Conservation (phyloP, 2,797 vertebrate genomes). For the Parauchenoglanis punctatus region DNA sequence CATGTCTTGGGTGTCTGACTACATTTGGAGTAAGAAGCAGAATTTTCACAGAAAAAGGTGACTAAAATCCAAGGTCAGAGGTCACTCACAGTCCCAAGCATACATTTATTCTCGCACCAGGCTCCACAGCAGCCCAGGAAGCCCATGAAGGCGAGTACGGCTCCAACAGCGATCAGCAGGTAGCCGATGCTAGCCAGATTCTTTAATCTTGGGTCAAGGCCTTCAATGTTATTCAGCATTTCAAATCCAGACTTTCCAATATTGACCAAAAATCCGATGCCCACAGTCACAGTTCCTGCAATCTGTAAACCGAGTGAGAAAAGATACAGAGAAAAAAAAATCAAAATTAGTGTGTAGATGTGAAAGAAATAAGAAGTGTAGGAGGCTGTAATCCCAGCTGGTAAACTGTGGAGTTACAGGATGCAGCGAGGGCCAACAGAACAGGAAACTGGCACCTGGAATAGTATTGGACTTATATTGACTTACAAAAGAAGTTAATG, state of each 20-base stretch:
- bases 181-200: slow-evolving; percentile 68
- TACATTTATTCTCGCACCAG: slow-evolving; percentile 74
- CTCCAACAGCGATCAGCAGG: slow-evolving; percentile 74
- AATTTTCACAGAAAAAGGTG: background rate
- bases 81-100: slow-evolving; percentile 78
- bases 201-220: slow-evolving; percentile 30
- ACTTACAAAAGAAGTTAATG: too few relatives aligned
- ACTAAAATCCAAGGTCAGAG: background rate
- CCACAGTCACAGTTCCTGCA: slow-evolving; percentile 71
- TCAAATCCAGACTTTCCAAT: slow-evolving; percentile 60
- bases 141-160: slow-evolving; percentile 74
- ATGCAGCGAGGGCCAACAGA: too few relatives aligned
- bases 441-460: too few relatives aligned
- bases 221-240: slow-evolving; percentile 57
- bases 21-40: background rate
- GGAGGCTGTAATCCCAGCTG: too few relatives aligned
- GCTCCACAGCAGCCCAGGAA: slow-evolving; percentile 84
- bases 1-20: background rate
- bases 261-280: slow-evolving; percentile 76
- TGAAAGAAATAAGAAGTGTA: too few relatives aligned
- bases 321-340: background rate
- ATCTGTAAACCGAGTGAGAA: slow-evolving; percentile 62
- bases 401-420: too few relatives aligned
- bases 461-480: too few relatives aligned
- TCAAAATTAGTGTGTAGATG: background rate